These are phyloP conservation scores for Odontocolon sp. DNA, from an alignment of 2,888 invertebrate species.

Conservation along the genomic window DNA sequence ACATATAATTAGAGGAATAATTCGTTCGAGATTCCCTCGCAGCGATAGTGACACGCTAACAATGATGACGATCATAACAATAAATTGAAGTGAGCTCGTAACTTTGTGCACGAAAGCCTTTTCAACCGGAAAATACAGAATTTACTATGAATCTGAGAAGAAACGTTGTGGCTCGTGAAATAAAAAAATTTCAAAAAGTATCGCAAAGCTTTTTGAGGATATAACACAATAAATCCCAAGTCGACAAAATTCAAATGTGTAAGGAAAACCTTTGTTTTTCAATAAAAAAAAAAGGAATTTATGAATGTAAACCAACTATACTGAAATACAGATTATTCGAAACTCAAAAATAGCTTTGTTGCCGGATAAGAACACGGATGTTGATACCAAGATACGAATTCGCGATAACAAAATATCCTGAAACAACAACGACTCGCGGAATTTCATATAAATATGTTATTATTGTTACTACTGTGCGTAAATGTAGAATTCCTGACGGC, in stretches of 20 bases:
- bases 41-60: constrained; percentile 5
- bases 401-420: constrained; percentile 4
- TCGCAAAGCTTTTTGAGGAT: not conserved
- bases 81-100: constrained; percentile 22
- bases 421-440: not conserved
- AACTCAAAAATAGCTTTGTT: not conserved
- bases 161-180: not conserved
- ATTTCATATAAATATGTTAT: no score
- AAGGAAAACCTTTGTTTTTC: not conserved
- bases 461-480: not conserved
- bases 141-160: not conserved
- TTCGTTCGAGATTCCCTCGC: constrained; percentile 14
- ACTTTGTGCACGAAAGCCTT: constrained; percentile 1
- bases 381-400: not conserved
- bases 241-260: not conserved
- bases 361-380: not conserved
- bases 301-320: not conserved
- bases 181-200: not conserved
- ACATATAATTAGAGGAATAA: not conserved
- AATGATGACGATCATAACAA: constrained; percentile 23
- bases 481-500: not conserved
- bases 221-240: not conserved
- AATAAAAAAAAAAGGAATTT: not conserved
- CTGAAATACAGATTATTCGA: not conserved
- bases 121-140: not conserved